phyloP scores from a whole-genome alignment of 92 coral and sea anemone species.

The Scolanthus callimorphus region DNA sequence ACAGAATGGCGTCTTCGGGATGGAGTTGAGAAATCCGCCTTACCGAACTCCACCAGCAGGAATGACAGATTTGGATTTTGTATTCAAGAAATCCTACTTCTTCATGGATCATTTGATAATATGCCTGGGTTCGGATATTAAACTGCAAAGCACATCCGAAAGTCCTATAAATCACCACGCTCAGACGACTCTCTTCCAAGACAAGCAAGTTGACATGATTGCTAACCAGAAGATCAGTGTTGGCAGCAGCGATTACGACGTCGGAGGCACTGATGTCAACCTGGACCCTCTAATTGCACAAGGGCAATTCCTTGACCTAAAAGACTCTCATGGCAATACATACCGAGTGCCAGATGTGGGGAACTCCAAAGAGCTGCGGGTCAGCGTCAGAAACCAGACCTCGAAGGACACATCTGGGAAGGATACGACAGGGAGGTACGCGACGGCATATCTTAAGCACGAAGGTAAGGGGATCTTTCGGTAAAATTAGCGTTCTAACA shows the following conservation, averaged over 20 bases:
- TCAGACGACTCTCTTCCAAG: not conserved
- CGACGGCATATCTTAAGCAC: slow-evolving; percentile 51
- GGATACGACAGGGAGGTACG: slow-evolving; percentile 22
- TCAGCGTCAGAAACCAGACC: slow-evolving; percentile 18
- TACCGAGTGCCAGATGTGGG: not conserved
- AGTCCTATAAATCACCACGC: not conserved
- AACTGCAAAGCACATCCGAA: too few species aligned
- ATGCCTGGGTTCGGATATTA: slow-evolving; percentile 58
- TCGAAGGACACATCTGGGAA: slow-evolving; percentile 6
- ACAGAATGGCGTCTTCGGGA: slow-evolving; percentile 61
- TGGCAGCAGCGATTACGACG: slow-evolving; percentile 13
- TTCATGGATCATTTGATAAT: slow-evolving; percentile 51
- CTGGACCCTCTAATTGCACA: too few species aligned
- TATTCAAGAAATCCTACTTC: slow-evolving; percentile 62
- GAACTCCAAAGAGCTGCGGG: not conserved
- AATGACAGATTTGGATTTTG: slow-evolving; percentile 9
- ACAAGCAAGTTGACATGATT: too few species aligned
- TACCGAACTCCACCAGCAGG: slow-evolving; percentile 12
- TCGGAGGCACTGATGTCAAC: too few species aligned
- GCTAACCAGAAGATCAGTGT: too few species aligned
- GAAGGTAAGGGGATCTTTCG: slow-evolving; percentile 2
- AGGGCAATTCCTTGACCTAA: too few species aligned
- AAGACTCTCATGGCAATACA: not conserved
- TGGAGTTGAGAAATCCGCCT: slow-evolving; percentile 48
- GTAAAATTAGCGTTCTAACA: too few species aligned